A percentile compares a stretch with the other conserved stretches of the same genome.
Conservation (phyloP, 2,888 invertebrate genomes). For the Eupithecia dodoneata region DNA sequence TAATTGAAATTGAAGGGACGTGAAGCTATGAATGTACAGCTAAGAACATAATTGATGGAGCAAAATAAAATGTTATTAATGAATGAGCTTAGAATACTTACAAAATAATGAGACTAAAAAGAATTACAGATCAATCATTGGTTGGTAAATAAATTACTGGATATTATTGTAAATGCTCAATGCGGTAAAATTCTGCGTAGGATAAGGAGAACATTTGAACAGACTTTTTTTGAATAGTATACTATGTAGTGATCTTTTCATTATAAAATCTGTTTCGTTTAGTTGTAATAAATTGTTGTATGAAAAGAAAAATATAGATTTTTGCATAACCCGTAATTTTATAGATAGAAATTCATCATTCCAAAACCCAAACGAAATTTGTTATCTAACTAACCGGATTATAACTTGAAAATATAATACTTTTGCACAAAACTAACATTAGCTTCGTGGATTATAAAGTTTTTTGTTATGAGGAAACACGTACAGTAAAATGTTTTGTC, state of each 20-base stretch:
- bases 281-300: background rate
- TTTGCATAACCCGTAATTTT: background rate
- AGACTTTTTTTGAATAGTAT: background rate
- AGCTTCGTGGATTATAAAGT: background rate
- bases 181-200: background rate
- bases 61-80: background rate
- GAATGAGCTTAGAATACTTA: background rate
- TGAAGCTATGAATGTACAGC: slow-evolving; percentile 10
- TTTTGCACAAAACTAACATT: no score
- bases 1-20: slow-evolving; percentile 29
- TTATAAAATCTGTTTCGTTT: no score
- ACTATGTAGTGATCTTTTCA: background rate
- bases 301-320: background rate
- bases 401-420: no score
- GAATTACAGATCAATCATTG: background rate
- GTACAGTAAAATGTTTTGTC: background rate
- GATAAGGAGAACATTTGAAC: background rate
- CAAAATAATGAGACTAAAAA: background rate
- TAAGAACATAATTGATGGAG: slow-evolving; percentile 5
- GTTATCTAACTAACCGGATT: background rate
- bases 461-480: background rate
- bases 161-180: background rate
- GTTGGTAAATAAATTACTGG: background rate
- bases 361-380: background rate
- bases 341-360: background rate